Conservation (phyloP, 2,113 vertebrate genomes). For the Odontesthes bonariensis region DNA sequence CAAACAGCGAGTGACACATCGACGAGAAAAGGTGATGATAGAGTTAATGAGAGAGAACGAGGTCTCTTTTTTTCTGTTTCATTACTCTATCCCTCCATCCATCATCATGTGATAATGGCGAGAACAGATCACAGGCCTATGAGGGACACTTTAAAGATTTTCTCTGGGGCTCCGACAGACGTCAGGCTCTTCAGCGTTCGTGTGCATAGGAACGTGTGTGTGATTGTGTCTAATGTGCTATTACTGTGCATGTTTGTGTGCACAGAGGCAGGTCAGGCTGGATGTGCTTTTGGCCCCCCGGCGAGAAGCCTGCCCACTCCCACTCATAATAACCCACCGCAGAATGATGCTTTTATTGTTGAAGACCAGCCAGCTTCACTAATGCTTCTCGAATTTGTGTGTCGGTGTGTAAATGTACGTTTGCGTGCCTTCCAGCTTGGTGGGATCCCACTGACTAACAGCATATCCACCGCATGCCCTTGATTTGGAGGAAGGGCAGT, state of each 20-base stretch:
- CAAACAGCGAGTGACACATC: constrained; percentile 5
- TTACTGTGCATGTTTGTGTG: constrained; percentile 19
- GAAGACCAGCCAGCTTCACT: constrained; percentile 55
- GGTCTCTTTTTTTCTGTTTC: constrained; percentile 51
- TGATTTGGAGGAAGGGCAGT: constrained; percentile 57
- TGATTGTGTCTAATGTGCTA: constrained; percentile 20
- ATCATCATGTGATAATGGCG: constrained; percentile 73
- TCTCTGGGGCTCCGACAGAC: constrained; percentile 25
- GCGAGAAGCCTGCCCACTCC: constrained; percentile 53
- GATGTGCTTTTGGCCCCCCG: constrained; percentile 44
- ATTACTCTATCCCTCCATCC: constrained; percentile 60
- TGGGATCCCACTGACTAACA: constrained; percentile 27
- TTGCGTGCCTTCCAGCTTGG: constrained; percentile 42
- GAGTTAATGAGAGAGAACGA: constrained; percentile 70
- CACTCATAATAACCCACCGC: constrained; percentile 47
- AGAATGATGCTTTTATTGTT: constrained; percentile 54
- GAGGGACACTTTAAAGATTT: constrained; percentile 61
- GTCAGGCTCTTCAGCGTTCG: constrained; percentile 11
- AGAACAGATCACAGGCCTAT: constrained; percentile 53
- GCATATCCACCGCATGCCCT: constrained; percentile 41
- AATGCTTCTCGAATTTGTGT: constrained; percentile 46
- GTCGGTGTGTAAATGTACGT: constrained; percentile 21
- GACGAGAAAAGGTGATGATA: constrained; percentile 36
- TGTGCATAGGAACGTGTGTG: constrained; percentile 11
- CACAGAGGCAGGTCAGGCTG: constrained; percentile 47